Conservation (phyloP, 2,797 vertebrate species). For the Artibeus jamaicensis region DNA sequence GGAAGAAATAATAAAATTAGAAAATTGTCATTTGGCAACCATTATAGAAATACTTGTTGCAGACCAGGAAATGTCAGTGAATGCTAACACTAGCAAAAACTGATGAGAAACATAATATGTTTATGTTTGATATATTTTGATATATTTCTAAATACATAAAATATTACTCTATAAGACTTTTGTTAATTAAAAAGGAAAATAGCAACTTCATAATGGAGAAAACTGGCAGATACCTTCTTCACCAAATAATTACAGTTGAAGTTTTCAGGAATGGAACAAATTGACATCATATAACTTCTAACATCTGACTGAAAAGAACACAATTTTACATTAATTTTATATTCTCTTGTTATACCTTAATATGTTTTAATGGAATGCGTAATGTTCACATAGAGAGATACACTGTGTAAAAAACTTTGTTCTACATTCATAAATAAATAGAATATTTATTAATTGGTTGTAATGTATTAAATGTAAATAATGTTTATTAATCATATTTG, state of each 20-base stretch:
- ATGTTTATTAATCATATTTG: background rate
- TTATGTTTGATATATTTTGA: background rate
- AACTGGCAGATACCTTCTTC: background rate
- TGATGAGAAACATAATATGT: background rate
- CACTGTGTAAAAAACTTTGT: background rate
- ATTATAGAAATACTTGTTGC: background rate
- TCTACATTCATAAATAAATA: background rate
- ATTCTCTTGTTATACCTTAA: background rate
- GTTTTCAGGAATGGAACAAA: background rate
- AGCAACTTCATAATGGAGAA: background rate
- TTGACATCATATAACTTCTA: background rate
- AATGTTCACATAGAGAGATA: background rate
- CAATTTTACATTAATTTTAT: background rate
- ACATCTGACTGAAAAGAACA: background rate
- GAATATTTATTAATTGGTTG: background rate
- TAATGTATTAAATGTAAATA: slow-evolving; percentile 1
- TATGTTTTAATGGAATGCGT: background rate
- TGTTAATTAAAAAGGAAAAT: background rate
- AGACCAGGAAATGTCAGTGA: background rate
- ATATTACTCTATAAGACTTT: background rate
- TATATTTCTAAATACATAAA: background rate
- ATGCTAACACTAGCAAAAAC: background rate
- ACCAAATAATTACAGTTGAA: background rate
- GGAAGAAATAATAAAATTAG: background rate
- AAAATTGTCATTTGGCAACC: background rate